Conservation (phyloP, 2,113 vertebrate genomes). For the human region GRCh38 chr3:165106001-165106500, state of each 20-base stretch:
- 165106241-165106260: background rate
- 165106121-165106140: background rate
- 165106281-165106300: too few relatives aligned
- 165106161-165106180: background rate
- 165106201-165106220: background rate
- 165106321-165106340: too few relatives aligned
- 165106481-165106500: too few relatives aligned
- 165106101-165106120: background rate
- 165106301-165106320: too few relatives aligned
- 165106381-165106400: too few relatives aligned
- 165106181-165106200: background rate
- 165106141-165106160: background rate
- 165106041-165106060: background rate
- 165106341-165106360: too few relatives aligned
- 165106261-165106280: too few relatives aligned
- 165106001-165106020: slow-evolving; percentile 4
- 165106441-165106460: too few relatives aligned
- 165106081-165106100: background rate
- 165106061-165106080: background rate
- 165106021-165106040: background rate
- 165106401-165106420: too few relatives aligned
- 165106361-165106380: too few relatives aligned
- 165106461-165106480: too few relatives aligned
- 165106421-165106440: too few relatives aligned
- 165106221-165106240: background rate